These are phyloP conservation scores for Semotilus atromaculatus DNA, from an alignment of 2,797 vertebrate species.

Conservation along the genomic window DNA sequence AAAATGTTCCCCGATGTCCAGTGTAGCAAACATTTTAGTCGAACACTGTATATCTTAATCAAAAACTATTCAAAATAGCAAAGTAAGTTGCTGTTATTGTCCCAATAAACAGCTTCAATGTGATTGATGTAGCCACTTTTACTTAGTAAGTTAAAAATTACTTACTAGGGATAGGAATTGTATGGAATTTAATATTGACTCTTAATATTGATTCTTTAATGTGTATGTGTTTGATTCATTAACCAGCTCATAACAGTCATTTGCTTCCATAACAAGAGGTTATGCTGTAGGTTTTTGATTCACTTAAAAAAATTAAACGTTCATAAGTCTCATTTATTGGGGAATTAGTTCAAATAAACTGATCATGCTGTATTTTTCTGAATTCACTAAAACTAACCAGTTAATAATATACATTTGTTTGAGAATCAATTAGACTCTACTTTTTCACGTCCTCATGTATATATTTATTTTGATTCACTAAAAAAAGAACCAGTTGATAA, in stretches of 20 bases:
- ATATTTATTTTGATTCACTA: neutral
- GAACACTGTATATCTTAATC: neutral
- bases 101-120: neutral
- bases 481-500: neutral
- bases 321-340: too few relatives aligned
- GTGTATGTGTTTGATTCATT: neutral
- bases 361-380: too few relatives aligned
- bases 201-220: neutral
- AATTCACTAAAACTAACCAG: neutral
- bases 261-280: neutral
- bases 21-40: neutral
- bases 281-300: neutral
- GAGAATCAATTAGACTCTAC: neutral
- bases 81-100: neutral
- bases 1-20: neutral
- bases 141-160: neutral
- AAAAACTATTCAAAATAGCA: too few relatives aligned
- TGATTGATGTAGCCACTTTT: neutral
- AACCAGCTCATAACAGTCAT: neutral
- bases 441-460: neutral
- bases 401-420: neutral
- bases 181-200: neutral
- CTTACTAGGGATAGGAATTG: neutral
- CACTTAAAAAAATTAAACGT: too few relatives aligned
- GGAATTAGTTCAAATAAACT: too few relatives aligned